phyloP scores from a whole-genome alignment of 2,113 vertebrate species.

The Galemys pyrenaicus region DNA sequence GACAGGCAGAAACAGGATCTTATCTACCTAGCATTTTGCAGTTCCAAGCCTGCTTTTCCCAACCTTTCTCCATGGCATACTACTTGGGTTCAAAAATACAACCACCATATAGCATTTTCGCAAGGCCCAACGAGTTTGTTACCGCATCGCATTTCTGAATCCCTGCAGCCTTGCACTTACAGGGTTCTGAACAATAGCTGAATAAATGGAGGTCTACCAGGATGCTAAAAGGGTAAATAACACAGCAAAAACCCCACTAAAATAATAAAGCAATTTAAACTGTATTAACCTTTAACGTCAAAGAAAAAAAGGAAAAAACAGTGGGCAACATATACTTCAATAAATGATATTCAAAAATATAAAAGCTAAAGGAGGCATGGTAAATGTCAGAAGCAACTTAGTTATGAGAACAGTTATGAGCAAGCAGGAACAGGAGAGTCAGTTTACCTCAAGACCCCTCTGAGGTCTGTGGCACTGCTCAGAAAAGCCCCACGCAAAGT shows the following conservation, averaged over 20 bases:
- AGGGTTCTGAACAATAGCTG: neutral
- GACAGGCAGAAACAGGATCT: neutral
- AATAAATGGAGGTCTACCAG: neutral
- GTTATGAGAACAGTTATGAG: neutral
- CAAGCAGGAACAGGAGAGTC: neutral
- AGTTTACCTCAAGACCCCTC: neutral
- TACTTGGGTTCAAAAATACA: neutral
- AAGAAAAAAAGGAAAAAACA: neutral
- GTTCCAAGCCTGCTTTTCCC: neutral
- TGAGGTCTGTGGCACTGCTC: neutral
- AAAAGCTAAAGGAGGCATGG: neutral
- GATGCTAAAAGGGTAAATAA: neutral
- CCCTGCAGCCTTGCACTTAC: neutral
- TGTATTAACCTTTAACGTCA: conserved; percentile 21
- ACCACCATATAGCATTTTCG: neutral
- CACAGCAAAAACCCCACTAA: conserved; percentile 17
- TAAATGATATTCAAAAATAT: neutral
- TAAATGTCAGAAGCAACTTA: neutral
- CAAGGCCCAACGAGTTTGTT: neutral
- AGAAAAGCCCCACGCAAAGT: neutral
- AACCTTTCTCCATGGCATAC: neutral
- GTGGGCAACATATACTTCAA: neutral
- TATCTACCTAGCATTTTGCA: neutral
- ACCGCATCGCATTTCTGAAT: neutral
- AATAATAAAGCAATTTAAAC: conserved; percentile 22